Evolutionary conservation across 2,113 vertebrate species (phyloP).

Genomic region (Acrocephalus kingi): DNA sequence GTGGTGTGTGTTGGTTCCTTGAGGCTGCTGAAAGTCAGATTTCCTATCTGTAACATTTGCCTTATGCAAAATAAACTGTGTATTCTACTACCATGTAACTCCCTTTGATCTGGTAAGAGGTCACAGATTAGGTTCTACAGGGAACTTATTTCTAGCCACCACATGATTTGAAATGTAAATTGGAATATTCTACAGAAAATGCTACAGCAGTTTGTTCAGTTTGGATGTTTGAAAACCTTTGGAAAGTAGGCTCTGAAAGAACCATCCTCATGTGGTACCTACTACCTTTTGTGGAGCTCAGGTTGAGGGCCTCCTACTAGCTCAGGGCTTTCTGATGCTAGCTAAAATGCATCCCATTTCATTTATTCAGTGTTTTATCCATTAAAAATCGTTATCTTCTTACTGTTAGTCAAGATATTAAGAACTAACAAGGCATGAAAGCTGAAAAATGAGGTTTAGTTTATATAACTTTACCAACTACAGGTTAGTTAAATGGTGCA

Average conservation of each 20-base stretch:
- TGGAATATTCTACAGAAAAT: neutral
- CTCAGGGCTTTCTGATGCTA: neutral
- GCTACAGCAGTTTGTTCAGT: neutral
- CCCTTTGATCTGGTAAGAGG: neutral
- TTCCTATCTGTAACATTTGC: neutral
- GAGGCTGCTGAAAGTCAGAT: neutral
- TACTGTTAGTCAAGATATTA: neutral
- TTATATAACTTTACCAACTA: neutral
- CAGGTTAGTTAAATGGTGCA: neutral
- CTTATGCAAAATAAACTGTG: neutral
- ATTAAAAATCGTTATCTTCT: neutral
- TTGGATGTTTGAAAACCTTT: neutral
- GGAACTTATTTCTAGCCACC: neutral
- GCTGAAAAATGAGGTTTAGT: neutral
- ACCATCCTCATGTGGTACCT: neutral
- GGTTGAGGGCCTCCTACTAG: neutral
- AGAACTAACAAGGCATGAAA: neutral
- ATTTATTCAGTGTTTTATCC: neutral
- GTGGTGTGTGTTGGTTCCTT: neutral
- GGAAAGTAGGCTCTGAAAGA: neutral
- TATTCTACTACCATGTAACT: neutral
- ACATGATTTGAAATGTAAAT: neutral
- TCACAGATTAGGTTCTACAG: neutral
- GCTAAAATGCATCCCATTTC: neutral
- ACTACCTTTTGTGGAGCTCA: neutral